Conservation (phyloP, 2,113 vertebrate species). For the Perca schrenkii region DNA sequence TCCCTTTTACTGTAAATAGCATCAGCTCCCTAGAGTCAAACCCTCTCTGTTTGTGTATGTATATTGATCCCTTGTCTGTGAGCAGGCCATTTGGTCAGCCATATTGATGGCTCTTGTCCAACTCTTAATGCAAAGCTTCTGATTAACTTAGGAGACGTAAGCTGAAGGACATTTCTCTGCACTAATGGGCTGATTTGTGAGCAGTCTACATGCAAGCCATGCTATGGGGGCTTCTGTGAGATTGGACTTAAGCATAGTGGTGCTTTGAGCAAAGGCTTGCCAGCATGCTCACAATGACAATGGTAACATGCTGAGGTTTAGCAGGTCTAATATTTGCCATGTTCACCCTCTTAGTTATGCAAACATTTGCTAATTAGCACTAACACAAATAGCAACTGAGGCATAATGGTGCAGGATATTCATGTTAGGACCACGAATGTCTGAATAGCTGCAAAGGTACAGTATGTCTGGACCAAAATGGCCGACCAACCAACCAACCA, state of each 20-base stretch:
- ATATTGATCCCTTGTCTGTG: constrained; percentile 59
- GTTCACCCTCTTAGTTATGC: neutral
- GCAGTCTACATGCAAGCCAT: neutral
- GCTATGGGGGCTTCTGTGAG: neutral
- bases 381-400: neutral
- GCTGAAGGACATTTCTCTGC: constrained; percentile 8
- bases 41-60: constrained; percentile 37
- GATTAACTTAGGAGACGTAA: constrained; percentile 31
- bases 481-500: neutral
- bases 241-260: neutral
- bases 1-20: constrained; percentile 69
- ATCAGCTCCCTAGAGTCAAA: constrained; percentile 31
- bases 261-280: neutral
- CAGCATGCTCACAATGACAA: neutral
- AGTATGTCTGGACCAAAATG: neutral
- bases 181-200: constrained; percentile 15
- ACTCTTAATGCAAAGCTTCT: constrained; percentile 30
- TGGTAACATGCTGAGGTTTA: neutral
- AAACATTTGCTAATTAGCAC: neutral
- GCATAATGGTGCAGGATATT: too few relatives aligned
- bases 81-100: constrained; percentile 35
- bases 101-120: constrained; percentile 22
- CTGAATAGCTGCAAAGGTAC: too few relatives aligned
- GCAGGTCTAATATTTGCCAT: neutral
- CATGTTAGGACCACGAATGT: too few relatives aligned